A percentile compares a stretch with the other conserved stretches of the same genome.
These are phyloP conservation scores for Australoheros scitulus DNA, from an alignment of 2,113 vertebrate species.

Conservation along the genomic window DNA sequence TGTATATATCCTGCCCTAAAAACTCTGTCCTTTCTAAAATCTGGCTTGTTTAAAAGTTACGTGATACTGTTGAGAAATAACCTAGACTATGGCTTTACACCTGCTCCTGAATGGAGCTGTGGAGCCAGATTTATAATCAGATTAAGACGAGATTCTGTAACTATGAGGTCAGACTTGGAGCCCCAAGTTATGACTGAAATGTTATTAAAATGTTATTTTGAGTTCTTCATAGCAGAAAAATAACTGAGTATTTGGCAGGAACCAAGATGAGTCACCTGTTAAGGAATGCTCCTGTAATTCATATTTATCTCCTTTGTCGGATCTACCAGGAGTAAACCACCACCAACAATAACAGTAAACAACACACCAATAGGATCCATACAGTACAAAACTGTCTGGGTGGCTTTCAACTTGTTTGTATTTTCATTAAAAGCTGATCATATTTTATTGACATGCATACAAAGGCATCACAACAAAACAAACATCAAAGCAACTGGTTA, in stretches of 20 bases:
- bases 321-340: slow-evolving; percentile 7
- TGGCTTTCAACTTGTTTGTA: background rate
- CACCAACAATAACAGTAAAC: background rate
- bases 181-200: background rate
- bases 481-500: background rate
- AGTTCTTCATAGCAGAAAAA: slow-evolving; percentile 3
- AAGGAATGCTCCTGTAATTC: slow-evolving; percentile 21
- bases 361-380: background rate
- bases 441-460: background rate
- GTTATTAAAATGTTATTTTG: slow-evolving; percentile 12
- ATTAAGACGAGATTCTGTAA: background rate
- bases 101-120: background rate
- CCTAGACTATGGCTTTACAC: background rate
- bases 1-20: background rate
- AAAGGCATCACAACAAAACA: rapidly evolving
- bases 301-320: background rate
- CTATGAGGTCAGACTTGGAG: background rate
- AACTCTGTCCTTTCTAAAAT: background rate
- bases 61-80: background rate
- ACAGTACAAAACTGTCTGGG: background rate
- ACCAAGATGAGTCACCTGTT: background rate
- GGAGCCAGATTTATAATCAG: rapidly evolving
- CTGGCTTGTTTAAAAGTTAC: background rate
- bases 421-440: background rate
- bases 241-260: slow-evolving; percentile 31